Base-by-base conservation (phyloP, 2,797 vertebrate species). In the Peromyscus aztecus region DNA sequence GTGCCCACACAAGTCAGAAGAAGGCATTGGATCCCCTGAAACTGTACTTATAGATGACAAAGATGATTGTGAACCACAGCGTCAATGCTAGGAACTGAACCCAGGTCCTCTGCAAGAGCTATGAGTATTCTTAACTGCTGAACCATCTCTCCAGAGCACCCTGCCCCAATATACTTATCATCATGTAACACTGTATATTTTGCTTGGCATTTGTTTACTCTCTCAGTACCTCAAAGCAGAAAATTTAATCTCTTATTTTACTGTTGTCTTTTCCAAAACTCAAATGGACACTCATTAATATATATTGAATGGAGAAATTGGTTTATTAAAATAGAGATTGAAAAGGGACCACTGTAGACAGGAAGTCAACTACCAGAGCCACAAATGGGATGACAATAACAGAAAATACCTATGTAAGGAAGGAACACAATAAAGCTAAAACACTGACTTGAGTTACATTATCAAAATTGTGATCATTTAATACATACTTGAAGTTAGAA, bases 291-390 rank as follows among this genome's bases (percentile, higher is more conserved):
- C 9, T 92, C 17, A 19, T 23, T 65, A 31, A 86, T 46, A 55
- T 11, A n/a, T 21, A 61, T 31, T n/a, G 27, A 80, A 83, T n/a
- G 2, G 86, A 84, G 31, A 91, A 75, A 71, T 55, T 52, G 8
- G 49, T n/a, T 67, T 61, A 61, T 90, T 73, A 90, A 96, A 94
- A 76, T 76, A 76, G 78, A 91, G 6, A 94, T 69, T 61, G 17
- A 83, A 49, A 52, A 52, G 84, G 85, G 59, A 69, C 29, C 83
- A 59, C 16, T 4, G 12, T n/a, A 88, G 93, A 5, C 59, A 93
- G 63, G 59, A 90, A 89, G 59, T 65, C 83, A 69, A 75, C 24
- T 82, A 10, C 10, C 59, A 4, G 59, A 89, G 37, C 24, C 75
- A 55, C 34, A 67, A 57, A 19, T 27, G 59, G 90, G 31, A 23